Base-by-base conservation (phyloP, 2,888 invertebrate genomes). In the Euplexia lucipara region DNA sequence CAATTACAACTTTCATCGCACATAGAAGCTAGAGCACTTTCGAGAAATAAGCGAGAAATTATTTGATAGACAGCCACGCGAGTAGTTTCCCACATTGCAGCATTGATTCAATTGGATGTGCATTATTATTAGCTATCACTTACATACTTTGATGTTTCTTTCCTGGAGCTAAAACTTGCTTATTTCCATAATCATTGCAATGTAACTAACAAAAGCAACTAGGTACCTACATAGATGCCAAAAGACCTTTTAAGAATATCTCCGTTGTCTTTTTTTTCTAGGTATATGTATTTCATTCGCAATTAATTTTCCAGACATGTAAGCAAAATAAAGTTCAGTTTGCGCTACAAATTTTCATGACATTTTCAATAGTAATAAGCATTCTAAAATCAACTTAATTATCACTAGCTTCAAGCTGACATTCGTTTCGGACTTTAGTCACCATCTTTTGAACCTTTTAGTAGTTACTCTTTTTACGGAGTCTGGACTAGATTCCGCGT, bases 1-100 rank as follows among this genome's bases (percentile, higher is more conserved):
- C 61, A 74, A 74, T 71, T 64, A 63, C 54, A 52, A 72, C 71
- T 77, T 80, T 77, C 67, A 75, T 70, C 60, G 51, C 70, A 65
- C 54, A 54, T 59, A 26, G 26, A 5, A 3, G 57, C 12, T 47
- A 70, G 48, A 66, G 42, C 44, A 65, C 67, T 76, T 77, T 79
- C 70, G 48, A 69, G 54, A 61, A 48, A 52, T 61, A 64, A 78
- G 44, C 49, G 52, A 64, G 56, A 75, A 51, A 54, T 70, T 67
- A 64, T 63, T 62, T 58, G 48, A 58, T 44, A 52, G 60, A 78
- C 66, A 54, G 52, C 39, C 62, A 69, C 58, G 62, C 52, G 57
- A 54, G 39, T n/a, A 45, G 51, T 69, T 78, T 78, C 68, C 59
- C 66, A 60, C 45, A 51, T 67, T 51, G 37, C 59, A 63, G 60